Evolutionary conservation across 1,140 invertebrate species (phyloP).

Genomic region (Pinna nobilis): DNA sequence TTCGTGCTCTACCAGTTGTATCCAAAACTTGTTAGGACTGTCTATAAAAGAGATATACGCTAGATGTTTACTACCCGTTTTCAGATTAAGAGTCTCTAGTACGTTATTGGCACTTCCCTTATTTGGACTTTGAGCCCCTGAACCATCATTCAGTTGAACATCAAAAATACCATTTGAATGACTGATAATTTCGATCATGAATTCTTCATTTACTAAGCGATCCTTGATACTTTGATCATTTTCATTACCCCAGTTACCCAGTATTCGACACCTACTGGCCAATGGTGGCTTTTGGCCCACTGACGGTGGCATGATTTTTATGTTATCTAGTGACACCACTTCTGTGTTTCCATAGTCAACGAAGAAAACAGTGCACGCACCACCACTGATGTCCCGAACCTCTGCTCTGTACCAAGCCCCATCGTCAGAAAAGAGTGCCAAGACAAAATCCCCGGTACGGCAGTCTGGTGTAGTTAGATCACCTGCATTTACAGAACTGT

Average conservation of each 20-base stretch:
- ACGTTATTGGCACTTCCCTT: not conserved
- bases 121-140: not conserved
- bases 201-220: constrained; percentile 29
- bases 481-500: constrained; percentile 2
- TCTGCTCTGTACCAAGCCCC: constrained; percentile 86
- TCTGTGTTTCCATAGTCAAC: constrained; percentile 77
- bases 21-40: constrained; percentile 52
- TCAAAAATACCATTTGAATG: not conserved
- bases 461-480: not conserved
- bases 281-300: constrained; percentile 41
- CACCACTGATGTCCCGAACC: constrained; percentile 81
- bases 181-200: constrained; percentile 26
- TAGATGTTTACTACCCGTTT: constrained; percentile 29
- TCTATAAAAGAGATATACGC: constrained; percentile 50
- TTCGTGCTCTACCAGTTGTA: constrained; percentile 47
- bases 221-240: constrained; percentile 25
- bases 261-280: constrained; percentile 48
- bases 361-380: constrained; percentile 78
- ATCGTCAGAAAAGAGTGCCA: constrained; percentile 83
- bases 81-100: constrained; percentile 14
- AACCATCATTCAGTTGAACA: not conserved
- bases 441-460: constrained; percentile 22
- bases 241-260: constrained; percentile 22
- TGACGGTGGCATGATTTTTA: constrained; percentile 33
- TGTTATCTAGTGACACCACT: constrained; percentile 22